Evolutionary conservation across 2,113 vertebrate genomes (phyloP).

Genomic region (Malurus elegans): DNA sequence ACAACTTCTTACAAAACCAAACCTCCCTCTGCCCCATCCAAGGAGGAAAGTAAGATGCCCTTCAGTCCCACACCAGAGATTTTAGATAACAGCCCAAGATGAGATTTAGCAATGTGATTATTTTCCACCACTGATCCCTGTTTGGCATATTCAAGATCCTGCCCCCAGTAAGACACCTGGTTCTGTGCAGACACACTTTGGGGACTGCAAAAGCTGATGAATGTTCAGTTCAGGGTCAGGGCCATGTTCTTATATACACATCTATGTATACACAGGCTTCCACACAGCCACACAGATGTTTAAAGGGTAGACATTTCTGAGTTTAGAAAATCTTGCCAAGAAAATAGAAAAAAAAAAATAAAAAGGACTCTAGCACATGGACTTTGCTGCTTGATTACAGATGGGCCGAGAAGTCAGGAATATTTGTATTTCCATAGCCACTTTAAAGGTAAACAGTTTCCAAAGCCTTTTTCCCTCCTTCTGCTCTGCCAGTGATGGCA

Average conservation of each 20-base stretch:
- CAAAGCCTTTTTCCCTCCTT: conserved; percentile 24
- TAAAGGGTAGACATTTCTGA: background rate
- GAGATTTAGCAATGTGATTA: rapidly evolving
- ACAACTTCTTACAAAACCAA: background rate
- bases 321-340: conserved; percentile 5
- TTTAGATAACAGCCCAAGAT: background rate
- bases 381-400: background rate
- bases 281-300: background rate
- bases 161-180: background rate
- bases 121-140: background rate
- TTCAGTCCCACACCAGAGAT: background rate
- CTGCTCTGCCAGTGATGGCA: conserved; percentile 5
- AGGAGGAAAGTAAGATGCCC: background rate
- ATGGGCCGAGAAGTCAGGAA: background rate
- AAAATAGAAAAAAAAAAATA: background rate
- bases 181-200: background rate
- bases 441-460: conserved; percentile 38
- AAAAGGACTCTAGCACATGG: background rate
- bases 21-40: background rate
- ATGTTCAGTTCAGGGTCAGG: background rate
- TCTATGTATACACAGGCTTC: background rate
- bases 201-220: background rate
- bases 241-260: background rate
- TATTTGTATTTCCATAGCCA: conserved; percentile 60
- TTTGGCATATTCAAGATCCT: background rate